A percentile compares a stretch with the other conserved stretches of the same genome.
Conservation (phyloP, 2,888 invertebrate genomes). For the Neoaliturus tenellus region DNA sequence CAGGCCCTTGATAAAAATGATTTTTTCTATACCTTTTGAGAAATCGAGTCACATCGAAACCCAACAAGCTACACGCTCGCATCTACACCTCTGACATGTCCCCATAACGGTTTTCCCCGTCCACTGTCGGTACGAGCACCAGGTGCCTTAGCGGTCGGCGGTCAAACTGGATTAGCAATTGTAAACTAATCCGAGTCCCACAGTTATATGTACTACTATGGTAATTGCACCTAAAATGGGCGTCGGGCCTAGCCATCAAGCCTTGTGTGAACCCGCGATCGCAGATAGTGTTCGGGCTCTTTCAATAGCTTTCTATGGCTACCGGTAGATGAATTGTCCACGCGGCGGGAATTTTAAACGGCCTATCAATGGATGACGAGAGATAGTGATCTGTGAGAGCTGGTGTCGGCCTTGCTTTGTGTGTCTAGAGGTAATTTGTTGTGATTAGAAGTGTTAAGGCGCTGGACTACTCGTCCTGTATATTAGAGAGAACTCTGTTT, state of each 20-base stretch:
- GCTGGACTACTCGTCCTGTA: too few relatives aligned
- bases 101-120: background rate
- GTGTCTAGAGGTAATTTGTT: background rate
- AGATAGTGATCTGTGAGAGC: constrained; percentile 20
- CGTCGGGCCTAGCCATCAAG: constrained; percentile 21
- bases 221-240: constrained; percentile 28
- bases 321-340: constrained; percentile 22
- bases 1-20: too few relatives aligned
- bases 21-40: too few relatives aligned
- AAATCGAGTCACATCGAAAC: too few relatives aligned
- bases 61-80: background rate
- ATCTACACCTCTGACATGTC: too few relatives aligned
- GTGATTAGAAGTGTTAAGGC: constrained; percentile 4
- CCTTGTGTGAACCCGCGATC: constrained; percentile 9
- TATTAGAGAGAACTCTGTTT: too few relatives aligned
- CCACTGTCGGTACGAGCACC: background rate
- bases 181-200: background rate
- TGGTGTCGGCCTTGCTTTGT: background rate
- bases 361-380: constrained; percentile 10
- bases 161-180: background rate
- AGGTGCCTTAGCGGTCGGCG: background rate
- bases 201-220: constrained; percentile 37
- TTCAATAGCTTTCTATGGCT: constrained; percentile 29
- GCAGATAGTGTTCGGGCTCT: constrained; percentile 29
- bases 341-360: constrained; percentile 21